Conservation (phyloP, 2,113 vertebrate genomes). For the Vireo altiloquus region DNA sequence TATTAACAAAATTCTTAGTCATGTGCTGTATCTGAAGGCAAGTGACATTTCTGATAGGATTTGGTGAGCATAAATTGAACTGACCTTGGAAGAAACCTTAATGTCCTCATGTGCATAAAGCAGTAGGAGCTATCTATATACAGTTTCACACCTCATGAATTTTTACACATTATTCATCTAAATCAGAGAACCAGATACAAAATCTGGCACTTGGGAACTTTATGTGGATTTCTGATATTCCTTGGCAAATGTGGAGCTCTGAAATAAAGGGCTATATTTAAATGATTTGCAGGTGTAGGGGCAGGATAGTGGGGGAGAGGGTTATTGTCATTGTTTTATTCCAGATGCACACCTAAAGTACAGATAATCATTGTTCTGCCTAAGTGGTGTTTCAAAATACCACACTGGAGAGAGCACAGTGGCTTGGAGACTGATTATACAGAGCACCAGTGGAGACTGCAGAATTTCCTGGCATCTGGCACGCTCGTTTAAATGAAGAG, state of each 20-base stretch:
- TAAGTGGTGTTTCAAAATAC: conserved; percentile 1
- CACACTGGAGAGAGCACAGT: not conserved
- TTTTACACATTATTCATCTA: conserved; percentile 60
- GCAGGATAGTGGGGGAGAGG: not conserved
- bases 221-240: conserved; percentile 12
- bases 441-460: not conserved
- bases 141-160: conserved; percentile 67
- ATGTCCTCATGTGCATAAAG: conserved; percentile 47
- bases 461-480: conserved; percentile 55
- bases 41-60: conserved; percentile 23
- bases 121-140: conserved; percentile 49
- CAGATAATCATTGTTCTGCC: not conserved
- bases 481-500: not conserved
- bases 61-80: conserved; percentile 36
- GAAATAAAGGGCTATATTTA: conserved; percentile 14
- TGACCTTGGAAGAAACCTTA: conserved; percentile 59
- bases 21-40: not conserved
- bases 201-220: conserved; percentile 49
- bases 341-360: not conserved
- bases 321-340: not conserved
- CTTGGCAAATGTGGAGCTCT: not conserved
- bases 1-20: conserved; percentile 16
- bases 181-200: conserved; percentile 46
- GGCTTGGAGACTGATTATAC: not conserved
- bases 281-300: conserved; percentile 15